Evolutionary conservation across 92 coral and sea anemone species (phyloP).

Genomic region (Palythoa grandis): DNA sequence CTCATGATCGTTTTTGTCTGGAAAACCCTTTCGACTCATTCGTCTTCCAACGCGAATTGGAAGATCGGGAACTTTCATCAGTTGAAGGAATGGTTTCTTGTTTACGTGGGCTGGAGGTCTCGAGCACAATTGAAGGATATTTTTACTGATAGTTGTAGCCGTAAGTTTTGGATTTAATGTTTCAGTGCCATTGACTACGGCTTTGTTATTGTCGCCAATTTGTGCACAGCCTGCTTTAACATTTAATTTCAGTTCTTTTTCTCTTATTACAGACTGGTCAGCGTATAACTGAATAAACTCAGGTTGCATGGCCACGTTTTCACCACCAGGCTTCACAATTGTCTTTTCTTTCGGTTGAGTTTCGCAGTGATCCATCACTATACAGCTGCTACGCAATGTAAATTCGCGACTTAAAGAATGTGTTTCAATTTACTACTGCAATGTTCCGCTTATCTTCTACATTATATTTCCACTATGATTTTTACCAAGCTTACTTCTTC

Average conservation of each 20-base stretch:
- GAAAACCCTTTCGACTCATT: constrained; percentile 23
- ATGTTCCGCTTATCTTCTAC: neutral
- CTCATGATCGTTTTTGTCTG: constrained; percentile 34
- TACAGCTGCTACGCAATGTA: constrained; percentile 30
- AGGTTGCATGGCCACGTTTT: neutral
- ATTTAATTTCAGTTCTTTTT: neutral
- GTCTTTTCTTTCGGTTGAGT: neutral
- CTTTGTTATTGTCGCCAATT: constrained; percentile 20
- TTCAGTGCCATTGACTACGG: neutral
- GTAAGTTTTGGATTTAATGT: too few species aligned
- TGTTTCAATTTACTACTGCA: neutral
- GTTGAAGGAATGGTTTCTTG: neutral
- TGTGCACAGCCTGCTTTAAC: neutral
- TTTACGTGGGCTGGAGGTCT: neutral
- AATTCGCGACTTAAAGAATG: neutral
- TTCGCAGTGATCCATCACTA: neutral
- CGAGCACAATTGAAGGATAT: too few species aligned
- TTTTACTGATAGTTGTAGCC: too few species aligned
- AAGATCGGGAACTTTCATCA: neutral
- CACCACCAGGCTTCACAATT: neutral
- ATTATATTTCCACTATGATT: neutral
- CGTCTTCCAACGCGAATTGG: constrained; percentile 20
- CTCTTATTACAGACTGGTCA: neutral
- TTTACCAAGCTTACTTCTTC: neutral
- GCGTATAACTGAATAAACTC: neutral